Evolutionary conservation across 2,797 vertebrate genomes (phyloP), one percentile per base, ranked within the genome.

Genomic region (Halcyon smyrnensis): DNA sequence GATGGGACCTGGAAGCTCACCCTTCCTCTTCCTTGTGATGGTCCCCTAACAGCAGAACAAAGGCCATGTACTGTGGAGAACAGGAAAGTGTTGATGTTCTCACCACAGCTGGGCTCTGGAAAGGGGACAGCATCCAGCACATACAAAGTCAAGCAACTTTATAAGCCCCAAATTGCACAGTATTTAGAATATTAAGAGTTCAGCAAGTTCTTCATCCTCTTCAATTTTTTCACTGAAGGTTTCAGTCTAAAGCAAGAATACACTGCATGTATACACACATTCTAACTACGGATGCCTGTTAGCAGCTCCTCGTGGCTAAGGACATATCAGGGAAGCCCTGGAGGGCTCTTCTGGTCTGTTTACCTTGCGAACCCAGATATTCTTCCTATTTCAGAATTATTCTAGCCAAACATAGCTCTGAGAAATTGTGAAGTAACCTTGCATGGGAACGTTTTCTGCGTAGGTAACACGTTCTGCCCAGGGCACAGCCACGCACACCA

Each of bases 201-300:
- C 37, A 67, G 4, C 1, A 20, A 32, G 3, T 45, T 79, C 21
- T 82, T 84, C 59, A 34, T 41, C 32, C 28, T 45, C 43, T 51
- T 17, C 20, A 43, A 50, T 50, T 73, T 43, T 20, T n/a, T 19
- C 27, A n/a, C 11, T 63, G 2, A 7, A 16, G 48, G 45, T 57
- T 82, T 65, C 65, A 57, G 41, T 9, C 50, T 37, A 34, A 81
- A 81, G 12, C 45, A 37, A 7, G 78, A 65, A 34, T 11, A 2
- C 2, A 14, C 8, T 5, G 25, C 7, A 2, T 0, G 2, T 3
- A 19, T 1, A 14, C 5, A 30, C 2, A 32, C 32, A 5, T 27
- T 51, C 64, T 7, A 28, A 9, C 36, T 30, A 16, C 1, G 2
- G 64, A 16, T 51, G 30, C 34, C 75, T 56, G 45, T 15, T 9